A percentile compares a stretch with the other conserved stretches of the same genome.
Evolutionary conservation across 1,140 invertebrate genomes (phyloP).

Genomic region (Drosophila malerkotliana): DNA sequence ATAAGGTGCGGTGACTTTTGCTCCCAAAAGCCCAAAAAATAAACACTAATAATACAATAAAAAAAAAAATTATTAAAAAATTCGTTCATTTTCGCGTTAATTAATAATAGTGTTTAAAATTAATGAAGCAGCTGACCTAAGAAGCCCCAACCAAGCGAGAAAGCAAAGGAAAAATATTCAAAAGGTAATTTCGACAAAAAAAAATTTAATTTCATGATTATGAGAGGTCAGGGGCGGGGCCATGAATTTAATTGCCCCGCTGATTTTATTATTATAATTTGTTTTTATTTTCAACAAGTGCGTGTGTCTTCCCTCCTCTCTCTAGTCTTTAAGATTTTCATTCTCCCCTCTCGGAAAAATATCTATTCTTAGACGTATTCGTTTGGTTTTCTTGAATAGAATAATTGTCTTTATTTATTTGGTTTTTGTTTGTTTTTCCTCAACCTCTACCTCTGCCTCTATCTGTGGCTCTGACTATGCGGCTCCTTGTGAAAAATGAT

Average conservation of each 20-base stretch:
- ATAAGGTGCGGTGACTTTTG: slow-evolving; percentile 11
- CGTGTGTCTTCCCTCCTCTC: neutral
- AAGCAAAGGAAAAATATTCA: neutral
- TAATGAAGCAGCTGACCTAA: neutral
- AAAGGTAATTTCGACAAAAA: neutral
- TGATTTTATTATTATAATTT: neutral
- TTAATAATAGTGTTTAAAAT: slow-evolving; percentile 3
- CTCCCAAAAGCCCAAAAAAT: slow-evolving; percentile 12
- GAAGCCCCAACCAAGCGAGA: neutral
- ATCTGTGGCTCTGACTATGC: neutral
- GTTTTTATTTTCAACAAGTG: slow-evolving; percentile 30
- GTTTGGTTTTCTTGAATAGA: neutral
- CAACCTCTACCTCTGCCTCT: too few species aligned
- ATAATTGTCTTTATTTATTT: slow-evolving; percentile 43
- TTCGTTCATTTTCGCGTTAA: slow-evolving; percentile 30
- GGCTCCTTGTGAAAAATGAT: slow-evolving; percentile 55
- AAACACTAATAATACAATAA: slow-evolving; percentile 22
- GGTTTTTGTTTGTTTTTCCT: slow-evolving; percentile 22
- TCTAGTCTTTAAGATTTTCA: neutral
- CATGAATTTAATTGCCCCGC: slow-evolving; percentile 2
- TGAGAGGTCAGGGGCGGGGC: slow-evolving; percentile 18
- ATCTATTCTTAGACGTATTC: slow-evolving; percentile 31
- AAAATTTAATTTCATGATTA: neutral
- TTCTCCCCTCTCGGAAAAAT: neutral
- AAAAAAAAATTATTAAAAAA: neutral